These are phyloP conservation scores for Portunus trituberculatus DNA, from an alignment of 1,140 invertebrate genomes.

Conservation along the genomic window DNA sequence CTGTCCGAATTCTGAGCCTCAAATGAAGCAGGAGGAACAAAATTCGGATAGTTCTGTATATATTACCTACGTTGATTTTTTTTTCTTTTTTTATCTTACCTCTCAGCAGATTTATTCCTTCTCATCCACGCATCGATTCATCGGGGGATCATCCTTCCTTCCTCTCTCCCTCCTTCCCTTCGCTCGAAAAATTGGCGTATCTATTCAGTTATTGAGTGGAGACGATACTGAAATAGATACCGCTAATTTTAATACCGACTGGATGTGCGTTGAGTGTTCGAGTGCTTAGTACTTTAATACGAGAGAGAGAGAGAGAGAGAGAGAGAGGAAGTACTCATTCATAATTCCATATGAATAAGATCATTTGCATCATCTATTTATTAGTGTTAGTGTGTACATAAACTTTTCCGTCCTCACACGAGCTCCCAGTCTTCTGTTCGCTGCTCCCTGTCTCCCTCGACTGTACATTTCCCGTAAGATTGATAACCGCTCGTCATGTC, in stretches of 20 bases:
- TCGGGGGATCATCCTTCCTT: not conserved
- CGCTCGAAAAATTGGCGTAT: constrained; percentile 7
- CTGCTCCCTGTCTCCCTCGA: not conserved
- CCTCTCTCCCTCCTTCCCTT: not conserved
- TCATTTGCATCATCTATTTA: constrained; percentile 28
- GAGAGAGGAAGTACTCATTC: not conserved
- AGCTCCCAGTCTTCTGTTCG: not conserved
- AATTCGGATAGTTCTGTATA: constrained; percentile 38
- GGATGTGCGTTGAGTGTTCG: not conserved
- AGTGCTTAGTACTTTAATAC: constrained; percentile 63
- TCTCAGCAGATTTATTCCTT: not conserved
- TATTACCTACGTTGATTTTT: constrained; percentile 5
- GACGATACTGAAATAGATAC: constrained; percentile 45
- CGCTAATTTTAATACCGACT: not conserved
- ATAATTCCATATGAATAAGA: not conserved
- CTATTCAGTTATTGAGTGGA: constrained; percentile 57
- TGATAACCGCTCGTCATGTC: not conserved
- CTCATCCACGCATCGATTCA: not conserved
- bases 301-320: constrained; percentile 33
- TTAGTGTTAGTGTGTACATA: not conserved
- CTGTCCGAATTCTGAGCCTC: constrained; percentile 66
- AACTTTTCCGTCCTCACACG: not conserved
- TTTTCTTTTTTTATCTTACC: not conserved
- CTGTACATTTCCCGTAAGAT: not conserved
- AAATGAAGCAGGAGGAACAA: constrained; percentile 69